These are phyloP conservation scores for Pristionchus japonicus DNA, from an alignment of 2,888 invertebrate genomes.

Conservation along the genomic window DNA sequence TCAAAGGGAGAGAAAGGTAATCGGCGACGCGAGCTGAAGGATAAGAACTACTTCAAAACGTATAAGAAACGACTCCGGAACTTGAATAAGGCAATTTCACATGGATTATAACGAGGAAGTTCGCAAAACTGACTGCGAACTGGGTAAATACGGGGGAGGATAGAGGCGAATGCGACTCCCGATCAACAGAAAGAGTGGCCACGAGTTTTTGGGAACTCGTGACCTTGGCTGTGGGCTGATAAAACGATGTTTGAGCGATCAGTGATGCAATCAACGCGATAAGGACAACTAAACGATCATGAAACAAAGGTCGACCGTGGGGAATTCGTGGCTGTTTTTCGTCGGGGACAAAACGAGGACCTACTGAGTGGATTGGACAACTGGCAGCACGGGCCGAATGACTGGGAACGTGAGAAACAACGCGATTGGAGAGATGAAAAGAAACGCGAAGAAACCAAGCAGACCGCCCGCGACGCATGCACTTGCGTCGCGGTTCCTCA, in stretches of 20 bases:
- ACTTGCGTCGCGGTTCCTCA: background rate
- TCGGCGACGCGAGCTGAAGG: no score
- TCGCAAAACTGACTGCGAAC: background rate
- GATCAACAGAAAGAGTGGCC: background rate
- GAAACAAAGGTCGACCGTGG: no score
- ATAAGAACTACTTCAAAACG: no score
- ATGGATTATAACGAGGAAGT: background rate
- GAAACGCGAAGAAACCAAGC: background rate
- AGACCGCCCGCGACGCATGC: background rate
- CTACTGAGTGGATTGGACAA: background rate
- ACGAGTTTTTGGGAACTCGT: constrained; percentile 27
- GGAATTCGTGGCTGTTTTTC: background rate
- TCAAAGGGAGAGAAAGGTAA: no score
- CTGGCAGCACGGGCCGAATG: background rate
- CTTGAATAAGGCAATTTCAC: no score
- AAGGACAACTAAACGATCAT: background rate
- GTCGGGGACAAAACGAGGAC: background rate
- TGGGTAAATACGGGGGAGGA: background rate
- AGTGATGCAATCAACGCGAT: background rate
- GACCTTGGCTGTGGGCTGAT: constrained; percentile 8
- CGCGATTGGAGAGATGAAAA: background rate
- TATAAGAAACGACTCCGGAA: no score
- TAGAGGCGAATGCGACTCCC: background rate
- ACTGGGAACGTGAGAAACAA: constrained; percentile 7
- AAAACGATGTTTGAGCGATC: background rate